Evolutionary conservation across 2,797 vertebrate species (phyloP).

Genomic region (Petrocephalus schoutedeni): DNA sequence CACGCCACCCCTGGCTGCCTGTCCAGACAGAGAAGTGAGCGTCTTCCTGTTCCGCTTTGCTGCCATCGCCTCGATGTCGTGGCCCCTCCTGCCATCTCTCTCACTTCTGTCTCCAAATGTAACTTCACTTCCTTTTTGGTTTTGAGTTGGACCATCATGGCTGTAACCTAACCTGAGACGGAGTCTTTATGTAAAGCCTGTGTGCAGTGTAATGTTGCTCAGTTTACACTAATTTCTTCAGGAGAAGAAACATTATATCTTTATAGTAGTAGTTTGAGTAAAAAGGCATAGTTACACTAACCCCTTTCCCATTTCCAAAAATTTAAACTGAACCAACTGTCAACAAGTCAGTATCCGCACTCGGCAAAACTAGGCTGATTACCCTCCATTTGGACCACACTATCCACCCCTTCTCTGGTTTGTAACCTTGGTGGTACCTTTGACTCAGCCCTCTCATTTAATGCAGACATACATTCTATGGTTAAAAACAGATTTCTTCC

Average conservation of each 20-base stretch:
- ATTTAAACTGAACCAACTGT: background rate
- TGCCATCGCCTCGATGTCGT: background rate
- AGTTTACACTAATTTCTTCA: background rate
- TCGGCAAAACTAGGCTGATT: background rate
- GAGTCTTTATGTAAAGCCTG: background rate
- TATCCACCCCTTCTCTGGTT: background rate
- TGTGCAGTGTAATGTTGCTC: background rate
- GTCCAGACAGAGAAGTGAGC: constrained; percentile 53
- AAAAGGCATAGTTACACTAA: background rate
- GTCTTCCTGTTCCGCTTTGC: background rate
- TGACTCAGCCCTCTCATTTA: background rate
- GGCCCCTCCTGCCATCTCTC: background rate
- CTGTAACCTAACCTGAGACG: background rate
- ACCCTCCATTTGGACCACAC: background rate
- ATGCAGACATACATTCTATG: background rate
- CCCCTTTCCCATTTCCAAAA: background rate
- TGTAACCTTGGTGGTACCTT: background rate
- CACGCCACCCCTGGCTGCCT: constrained; percentile 54
- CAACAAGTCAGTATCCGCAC: background rate
- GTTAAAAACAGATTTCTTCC: background rate
- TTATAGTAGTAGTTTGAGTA: background rate
- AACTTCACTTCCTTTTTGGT: background rate
- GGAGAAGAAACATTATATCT: background rate
- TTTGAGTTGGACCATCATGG: background rate
- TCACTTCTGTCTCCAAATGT: background rate